Evolutionary conservation across 2,888 invertebrate genomes (phyloP), one percentile per base, ranked within the genome.

Genomic region (Scrobipalpa costella): DNA sequence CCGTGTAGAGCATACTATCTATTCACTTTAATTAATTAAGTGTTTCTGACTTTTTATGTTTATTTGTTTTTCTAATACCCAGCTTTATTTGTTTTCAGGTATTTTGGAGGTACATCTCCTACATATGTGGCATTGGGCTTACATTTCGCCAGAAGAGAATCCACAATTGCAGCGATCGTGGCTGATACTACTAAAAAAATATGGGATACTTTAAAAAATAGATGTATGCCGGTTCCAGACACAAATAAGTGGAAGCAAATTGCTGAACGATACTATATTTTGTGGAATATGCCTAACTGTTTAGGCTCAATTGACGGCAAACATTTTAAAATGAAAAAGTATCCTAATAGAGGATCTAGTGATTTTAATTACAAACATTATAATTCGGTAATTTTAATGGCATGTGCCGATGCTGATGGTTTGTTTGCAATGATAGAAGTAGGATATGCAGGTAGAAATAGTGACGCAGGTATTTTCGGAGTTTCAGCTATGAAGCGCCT

Each of bases 211-310:
- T 61, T 63, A 60, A 64, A 61, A 19, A 44, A 64, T 61, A 50
- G 7, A 33, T 64, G 47, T 57, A 66, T 66, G 66, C 60, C 66
- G 33, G 38, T 64, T 38, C 66, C 64, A 55, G 62, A 64, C 47
- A n/a, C 21, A 57, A 27, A 40, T 52, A 55, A 64, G 27, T 64
- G 63, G 63, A n/a, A n/a, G n/a, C n/a, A n/a, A n/a, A n/a, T n/a
- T n/a, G n/a, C n/a, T n/a, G n/a, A n/a, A 33, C 63, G 65, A 34
- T 63, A 61, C 57, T 52, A 62, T 65, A 36, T 21, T 17, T 59
- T 67, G 34, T 67, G 65, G 63, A 67, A 65, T 61, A 34, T 67
- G 15, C 65, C 67, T 59, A 65, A 67, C 60, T 63, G 65, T 49
- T 40, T 67, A 15, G 67, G 65, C 21, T 59, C 63, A 7, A 36